phyloP scores from a whole-genome alignment of 2,797 vertebrate genomes.

The Scolopax rusticola region DNA sequence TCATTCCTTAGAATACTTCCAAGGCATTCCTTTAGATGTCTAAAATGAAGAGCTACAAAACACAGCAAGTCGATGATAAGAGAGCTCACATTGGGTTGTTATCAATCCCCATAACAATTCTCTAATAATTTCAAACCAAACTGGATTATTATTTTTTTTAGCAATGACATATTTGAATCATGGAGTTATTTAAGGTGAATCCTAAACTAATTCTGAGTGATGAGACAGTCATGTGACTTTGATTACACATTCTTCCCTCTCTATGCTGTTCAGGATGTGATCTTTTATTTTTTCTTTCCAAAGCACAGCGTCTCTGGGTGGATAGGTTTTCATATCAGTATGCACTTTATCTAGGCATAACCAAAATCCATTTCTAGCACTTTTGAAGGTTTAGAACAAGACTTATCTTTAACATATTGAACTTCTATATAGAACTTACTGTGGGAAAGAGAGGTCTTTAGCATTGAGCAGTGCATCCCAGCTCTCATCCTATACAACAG shows the following conservation, averaged over 20 bases:
- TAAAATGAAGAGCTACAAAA: neutral
- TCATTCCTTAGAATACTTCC: neutral
- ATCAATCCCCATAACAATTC: neutral
- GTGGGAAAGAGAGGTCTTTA: neutral
- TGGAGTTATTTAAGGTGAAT: neutral
- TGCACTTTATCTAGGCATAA: neutral
- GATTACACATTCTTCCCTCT: neutral
- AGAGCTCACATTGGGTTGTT: neutral
- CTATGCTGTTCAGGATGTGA: neutral
- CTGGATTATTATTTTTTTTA: neutral
- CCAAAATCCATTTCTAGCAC: neutral
- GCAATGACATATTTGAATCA: neutral
- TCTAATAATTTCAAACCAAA: neutral
- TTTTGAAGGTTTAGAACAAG: neutral
- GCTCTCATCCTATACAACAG: neutral
- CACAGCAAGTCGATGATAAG: neutral
- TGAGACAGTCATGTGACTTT: neutral
- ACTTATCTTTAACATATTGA: neutral
- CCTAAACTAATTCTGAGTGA: neutral
- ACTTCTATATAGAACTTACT: neutral
- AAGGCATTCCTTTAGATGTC: neutral
- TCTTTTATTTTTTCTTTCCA: accelerated
- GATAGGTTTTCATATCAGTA: neutral
- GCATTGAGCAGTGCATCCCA: neutral
- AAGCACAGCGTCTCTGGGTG: neutral